A percentile compares a stretch with the other conserved stretches of the same genome.
phyloP scores from a whole-genome alignment of 2,797 vertebrate genomes.

The Knipowitschia caucasica region DNA sequence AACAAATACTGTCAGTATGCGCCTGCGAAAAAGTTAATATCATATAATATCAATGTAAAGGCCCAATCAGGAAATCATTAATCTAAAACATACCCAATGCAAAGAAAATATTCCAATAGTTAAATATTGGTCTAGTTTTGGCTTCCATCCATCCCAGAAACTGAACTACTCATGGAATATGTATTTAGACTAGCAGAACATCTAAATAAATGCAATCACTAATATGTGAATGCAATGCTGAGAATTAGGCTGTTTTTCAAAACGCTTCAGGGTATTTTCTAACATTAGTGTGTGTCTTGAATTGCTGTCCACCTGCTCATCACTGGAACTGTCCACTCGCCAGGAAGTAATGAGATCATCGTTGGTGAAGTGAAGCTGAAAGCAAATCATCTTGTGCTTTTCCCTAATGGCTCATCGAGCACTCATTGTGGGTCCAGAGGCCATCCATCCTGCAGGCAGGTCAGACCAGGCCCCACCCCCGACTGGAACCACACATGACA shows the following conservation, averaged over 20 bases:
- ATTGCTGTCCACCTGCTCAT: constrained; percentile 32
- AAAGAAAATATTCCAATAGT: too few relatives aligned
- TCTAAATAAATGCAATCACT: too few relatives aligned
- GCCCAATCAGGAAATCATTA: too few relatives aligned
- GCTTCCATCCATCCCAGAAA: too few relatives aligned
- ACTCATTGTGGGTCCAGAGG: constrained; percentile 57
- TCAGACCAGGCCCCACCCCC: constrained; percentile 36
- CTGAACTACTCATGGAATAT: too few relatives aligned
- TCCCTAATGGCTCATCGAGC: constrained; percentile 50
- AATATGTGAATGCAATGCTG: too few relatives aligned
- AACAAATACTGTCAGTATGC: too few relatives aligned
- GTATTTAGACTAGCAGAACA: too few relatives aligned
- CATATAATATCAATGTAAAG: too few relatives aligned
- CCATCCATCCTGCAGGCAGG: constrained; percentile 55
- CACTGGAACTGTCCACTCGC: constrained; percentile 48
- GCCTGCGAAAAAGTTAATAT: too few relatives aligned
- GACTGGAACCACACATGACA: constrained; percentile 9
- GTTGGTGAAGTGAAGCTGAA: constrained; percentile 71
- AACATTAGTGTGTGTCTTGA: background rate
- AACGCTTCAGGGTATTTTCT: constrained; percentile 36
- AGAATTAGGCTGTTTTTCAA: constrained; percentile 22
- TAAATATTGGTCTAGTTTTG: too few relatives aligned
- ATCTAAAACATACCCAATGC: too few relatives aligned
- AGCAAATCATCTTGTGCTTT: constrained; percentile 70
- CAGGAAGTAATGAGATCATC: constrained; percentile 74